Evolutionary conservation across 1,140 invertebrate genomes (phyloP), one percentile per base, ranked within the genome.

Genomic region (Drosophila nigrodunni): DNA sequence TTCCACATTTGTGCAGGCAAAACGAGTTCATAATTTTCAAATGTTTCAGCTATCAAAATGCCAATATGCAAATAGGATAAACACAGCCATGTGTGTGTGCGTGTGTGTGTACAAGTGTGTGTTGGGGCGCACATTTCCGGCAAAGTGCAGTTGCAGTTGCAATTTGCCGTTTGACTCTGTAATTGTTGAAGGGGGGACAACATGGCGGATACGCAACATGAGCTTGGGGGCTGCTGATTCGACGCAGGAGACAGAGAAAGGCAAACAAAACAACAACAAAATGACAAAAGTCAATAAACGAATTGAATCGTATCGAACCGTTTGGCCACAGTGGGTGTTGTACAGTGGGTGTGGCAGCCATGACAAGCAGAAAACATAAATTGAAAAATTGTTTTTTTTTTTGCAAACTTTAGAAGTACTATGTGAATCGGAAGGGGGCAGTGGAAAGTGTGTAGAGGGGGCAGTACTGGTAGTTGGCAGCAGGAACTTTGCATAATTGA

Each of bases 401-500:
- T 52, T 43, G 44, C 18, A 30, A 30, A 30, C 25, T 30, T 30
- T 30, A 30, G 25, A 30, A 30, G 25, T 30, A 30, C 25, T 30
- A 34, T 58, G 46, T 39, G 10, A 61, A 34, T 37, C 9, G 58
- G 41, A 59, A 39, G 35, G 3, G 5, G 7, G 13, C 18, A 1
- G 9, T 8, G 44, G 44, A 9, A 2, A 25, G 34, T 55, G 43
- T 6, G 25, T n/a, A 9, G n/a, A 2, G 11, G 54, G 9, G 49
- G 18, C 1, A 25, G 7, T 15, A 41, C 39, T 18, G 43, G 4
- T 34, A 41, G 30, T 18, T 18, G n/a, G 35, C 30, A 67, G 78
- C 68, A 81, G 83, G 83, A 88, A 88, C 83, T 89, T 74, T 80
- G 80, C 85, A 89, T 88, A 88, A 88, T 88, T 89, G 85, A 78